Conservation (phyloP, 92 coral and sea anemone species). For the Heliopora coerulea region DNA sequence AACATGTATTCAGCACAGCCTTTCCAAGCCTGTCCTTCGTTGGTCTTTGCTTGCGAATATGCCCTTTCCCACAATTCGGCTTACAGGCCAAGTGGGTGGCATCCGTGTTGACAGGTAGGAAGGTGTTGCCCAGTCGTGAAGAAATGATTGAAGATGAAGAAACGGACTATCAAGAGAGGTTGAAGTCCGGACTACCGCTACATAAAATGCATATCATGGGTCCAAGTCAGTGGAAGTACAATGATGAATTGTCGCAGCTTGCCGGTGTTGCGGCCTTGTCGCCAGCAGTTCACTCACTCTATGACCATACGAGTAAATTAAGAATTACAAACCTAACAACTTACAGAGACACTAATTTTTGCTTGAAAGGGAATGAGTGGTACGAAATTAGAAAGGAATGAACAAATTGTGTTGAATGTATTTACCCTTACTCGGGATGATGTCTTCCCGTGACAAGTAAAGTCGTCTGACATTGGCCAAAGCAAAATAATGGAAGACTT, state of each 20-base stretch:
- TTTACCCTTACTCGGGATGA: no score
- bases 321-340: background rate
- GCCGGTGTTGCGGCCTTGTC: slow-evolving; percentile 47
- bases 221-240: slow-evolving; percentile 63
- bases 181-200: slow-evolving; percentile 49
- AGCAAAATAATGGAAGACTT: no score
- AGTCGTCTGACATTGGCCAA: no score
- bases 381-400: background rate
- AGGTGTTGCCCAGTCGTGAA: slow-evolving; percentile 53
- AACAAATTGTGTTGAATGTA: no score
- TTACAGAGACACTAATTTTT: background rate
- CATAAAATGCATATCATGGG: slow-evolving; percentile 70
- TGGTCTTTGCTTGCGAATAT: slow-evolving; percentile 61
- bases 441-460: no score
- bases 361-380: background rate
- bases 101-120: slow-evolving; percentile 60
- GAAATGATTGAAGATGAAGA: slow-evolving; percentile 73
- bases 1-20: slow-evolving; percentile 68
- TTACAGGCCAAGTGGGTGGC: slow-evolving; percentile 66
- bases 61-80: slow-evolving; percentile 75
- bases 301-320: background rate
- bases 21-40: slow-evolving; percentile 69
- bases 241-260: slow-evolving; percentile 51
- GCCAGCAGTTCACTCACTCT: slow-evolving; percentile 5
- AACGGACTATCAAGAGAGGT: slow-evolving; percentile 56